Evolutionary conservation across 2,113 vertebrate genomes (phyloP).

Genomic region (Pithys albifrons): DNA sequence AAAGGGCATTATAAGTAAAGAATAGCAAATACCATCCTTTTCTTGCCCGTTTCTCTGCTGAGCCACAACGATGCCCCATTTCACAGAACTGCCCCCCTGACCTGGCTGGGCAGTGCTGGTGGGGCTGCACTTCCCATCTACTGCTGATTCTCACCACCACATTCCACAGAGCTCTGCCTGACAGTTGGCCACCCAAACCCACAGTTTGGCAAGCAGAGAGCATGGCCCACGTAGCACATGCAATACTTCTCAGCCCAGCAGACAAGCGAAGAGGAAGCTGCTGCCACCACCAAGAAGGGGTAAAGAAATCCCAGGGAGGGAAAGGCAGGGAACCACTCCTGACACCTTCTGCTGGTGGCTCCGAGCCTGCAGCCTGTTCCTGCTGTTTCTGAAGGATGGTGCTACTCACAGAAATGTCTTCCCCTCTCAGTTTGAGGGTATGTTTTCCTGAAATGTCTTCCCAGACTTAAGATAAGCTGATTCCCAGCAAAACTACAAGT

Average conservation of each 20-base stretch:
- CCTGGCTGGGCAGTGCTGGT: neutral
- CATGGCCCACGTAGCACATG: neutral
- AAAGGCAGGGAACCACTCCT: neutral
- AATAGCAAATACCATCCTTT: neutral
- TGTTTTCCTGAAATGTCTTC: neutral
- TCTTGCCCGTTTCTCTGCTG: neutral
- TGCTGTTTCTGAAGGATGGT: neutral
- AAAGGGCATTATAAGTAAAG: neutral
- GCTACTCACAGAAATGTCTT: neutral
- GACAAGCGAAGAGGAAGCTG: neutral
- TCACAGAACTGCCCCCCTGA: neutral
- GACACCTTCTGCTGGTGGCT: neutral
- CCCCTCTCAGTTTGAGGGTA: neutral
- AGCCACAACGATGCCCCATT: neutral
- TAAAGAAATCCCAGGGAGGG: neutral
- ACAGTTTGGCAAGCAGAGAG: neutral
- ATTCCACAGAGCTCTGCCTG: rapidly evolving
- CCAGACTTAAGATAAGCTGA: neutral
- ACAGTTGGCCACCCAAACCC: neutral
- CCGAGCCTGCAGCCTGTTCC: neutral
- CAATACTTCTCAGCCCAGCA: neutral
- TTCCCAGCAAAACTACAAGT: neutral
- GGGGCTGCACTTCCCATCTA: neutral
- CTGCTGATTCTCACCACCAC: neutral
- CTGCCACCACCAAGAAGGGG: neutral